Evolutionary conservation across 1,140 invertebrate genomes (phyloP).

Genomic region (Bradynema listronoti): DNA sequence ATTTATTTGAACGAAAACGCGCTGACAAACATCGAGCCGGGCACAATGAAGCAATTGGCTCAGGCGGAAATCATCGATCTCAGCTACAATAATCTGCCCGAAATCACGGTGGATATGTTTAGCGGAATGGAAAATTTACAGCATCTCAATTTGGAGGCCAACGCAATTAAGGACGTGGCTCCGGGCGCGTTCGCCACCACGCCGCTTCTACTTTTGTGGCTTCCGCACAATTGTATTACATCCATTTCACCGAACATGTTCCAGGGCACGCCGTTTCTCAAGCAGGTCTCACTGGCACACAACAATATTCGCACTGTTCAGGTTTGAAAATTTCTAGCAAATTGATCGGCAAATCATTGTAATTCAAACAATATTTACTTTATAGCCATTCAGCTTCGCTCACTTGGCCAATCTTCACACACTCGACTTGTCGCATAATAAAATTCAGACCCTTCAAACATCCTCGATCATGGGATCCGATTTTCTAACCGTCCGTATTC

Average conservation of each 20-base stretch:
- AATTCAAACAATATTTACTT: background rate
- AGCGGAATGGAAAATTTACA: constrained; percentile 50
- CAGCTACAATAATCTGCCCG: constrained; percentile 50
- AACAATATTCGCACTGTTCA: constrained; percentile 53
- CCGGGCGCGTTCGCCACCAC: constrained; percentile 52
- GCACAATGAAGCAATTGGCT: constrained; percentile 47
- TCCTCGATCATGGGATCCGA: constrained; percentile 47
- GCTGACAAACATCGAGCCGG: constrained; percentile 35
- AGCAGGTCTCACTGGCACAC: constrained; percentile 54
- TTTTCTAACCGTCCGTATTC: constrained; percentile 52
- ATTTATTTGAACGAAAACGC: constrained; percentile 52
- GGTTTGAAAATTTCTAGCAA: constrained; percentile 3
- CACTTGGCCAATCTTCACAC: constrained; percentile 56
- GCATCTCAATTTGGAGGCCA: constrained; percentile 54
- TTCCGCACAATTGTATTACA: constrained; percentile 53
- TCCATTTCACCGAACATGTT: constrained; percentile 46
- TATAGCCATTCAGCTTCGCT: constrained; percentile 49
- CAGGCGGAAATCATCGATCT: constrained; percentile 51
- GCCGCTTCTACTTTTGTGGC: constrained; percentile 52
- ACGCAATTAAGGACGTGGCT: constrained; percentile 51
- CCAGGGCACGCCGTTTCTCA: constrained; percentile 54
- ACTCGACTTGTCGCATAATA: constrained; percentile 53
- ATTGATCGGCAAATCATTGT: constrained; percentile 5
- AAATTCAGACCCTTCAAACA: constrained; percentile 45
- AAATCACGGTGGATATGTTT: constrained; percentile 47